phyloP scores from a whole-genome alignment of 1,140 invertebrate species.

The Drosophila rufa region DNA sequence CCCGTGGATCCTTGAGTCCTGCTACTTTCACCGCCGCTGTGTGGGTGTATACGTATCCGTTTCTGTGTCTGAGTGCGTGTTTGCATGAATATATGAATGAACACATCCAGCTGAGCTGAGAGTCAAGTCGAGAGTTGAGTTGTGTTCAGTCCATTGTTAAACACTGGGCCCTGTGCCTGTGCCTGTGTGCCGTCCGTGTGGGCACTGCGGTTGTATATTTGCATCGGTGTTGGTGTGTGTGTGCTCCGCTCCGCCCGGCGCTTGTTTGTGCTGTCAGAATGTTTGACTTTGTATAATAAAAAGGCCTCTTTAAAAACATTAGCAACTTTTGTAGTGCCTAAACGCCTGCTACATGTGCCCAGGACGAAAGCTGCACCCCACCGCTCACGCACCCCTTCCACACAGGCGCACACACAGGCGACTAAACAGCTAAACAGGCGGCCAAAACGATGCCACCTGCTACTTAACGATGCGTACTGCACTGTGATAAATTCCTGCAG shows the following conservation, averaged over 20 bases:
- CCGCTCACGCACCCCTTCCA: background rate
- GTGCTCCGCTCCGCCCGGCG: slow-evolving; percentile 24
- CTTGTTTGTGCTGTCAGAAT: slow-evolving; percentile 70
- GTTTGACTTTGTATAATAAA: slow-evolving; percentile 84
- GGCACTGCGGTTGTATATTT: slow-evolving; percentile 38
- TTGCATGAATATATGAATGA: slow-evolving; percentile 71
- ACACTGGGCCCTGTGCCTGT: slow-evolving; percentile 32
- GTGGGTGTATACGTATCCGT: slow-evolving; percentile 12
- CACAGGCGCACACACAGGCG: slow-evolving; percentile 17
- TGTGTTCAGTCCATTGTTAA: slow-evolving; percentile 70
- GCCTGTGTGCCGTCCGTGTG: slow-evolving; percentile 18
- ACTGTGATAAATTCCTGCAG: slow-evolving; percentile 42
- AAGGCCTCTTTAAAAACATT: slow-evolving; percentile 83
- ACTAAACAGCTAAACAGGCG: slow-evolving; percentile 58
- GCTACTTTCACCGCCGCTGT: slow-evolving; percentile 26
- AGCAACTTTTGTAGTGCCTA: slow-evolving; percentile 83
- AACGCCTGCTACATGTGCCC: slow-evolving; percentile 67
- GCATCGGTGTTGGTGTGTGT: slow-evolving; percentile 27
- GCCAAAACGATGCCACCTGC: slow-evolving; percentile 65
- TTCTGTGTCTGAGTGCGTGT: slow-evolving; percentile 37
- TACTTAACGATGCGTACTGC: slow-evolving; percentile 57
- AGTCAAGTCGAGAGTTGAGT: slow-evolving; percentile 62
- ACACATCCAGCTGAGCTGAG: slow-evolving; percentile 60
- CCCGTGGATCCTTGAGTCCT: background rate
- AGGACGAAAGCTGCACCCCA: slow-evolving; percentile 9